phyloP scores from a whole-genome alignment of 1,140 invertebrate genomes.

The Listronotus oregonensis region DNA sequence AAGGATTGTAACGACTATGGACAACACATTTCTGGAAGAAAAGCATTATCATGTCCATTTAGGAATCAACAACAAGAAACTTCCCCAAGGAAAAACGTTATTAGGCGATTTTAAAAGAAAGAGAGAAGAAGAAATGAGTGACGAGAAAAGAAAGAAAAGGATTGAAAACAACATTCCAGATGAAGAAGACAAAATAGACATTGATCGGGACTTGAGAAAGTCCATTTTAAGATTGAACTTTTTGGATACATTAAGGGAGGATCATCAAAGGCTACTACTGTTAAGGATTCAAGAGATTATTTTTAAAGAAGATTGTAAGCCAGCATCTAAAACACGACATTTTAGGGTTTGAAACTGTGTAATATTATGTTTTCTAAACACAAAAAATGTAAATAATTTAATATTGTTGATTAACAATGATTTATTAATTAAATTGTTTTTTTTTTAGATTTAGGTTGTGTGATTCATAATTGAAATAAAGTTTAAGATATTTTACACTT shows the following conservation, averaged over 20 bases:
- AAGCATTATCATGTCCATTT: conserved; percentile 10
- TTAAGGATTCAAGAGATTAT: too few relatives aligned
- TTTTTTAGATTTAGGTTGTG: too few relatives aligned
- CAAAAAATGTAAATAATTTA: too few relatives aligned
- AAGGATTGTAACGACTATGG: not conserved
- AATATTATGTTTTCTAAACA: too few relatives aligned
- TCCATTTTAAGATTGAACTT: not conserved
- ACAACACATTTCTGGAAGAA: not conserved
- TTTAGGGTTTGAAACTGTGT: too few relatives aligned
- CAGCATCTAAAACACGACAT: too few relatives aligned
- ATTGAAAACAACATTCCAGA: not conserved
- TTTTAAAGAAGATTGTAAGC: too few relatives aligned
- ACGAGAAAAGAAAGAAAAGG: not conserved
- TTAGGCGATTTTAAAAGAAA: conserved; percentile 4
- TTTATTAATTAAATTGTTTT: too few relatives aligned
- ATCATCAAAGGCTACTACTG: not conserved
- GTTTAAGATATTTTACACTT: too few relatives aligned
- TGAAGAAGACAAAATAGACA: not conserved
- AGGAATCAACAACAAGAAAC: not conserved
- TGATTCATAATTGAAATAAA: too few relatives aligned
- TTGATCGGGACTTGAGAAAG: not conserved
- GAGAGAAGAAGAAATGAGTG: not conserved
- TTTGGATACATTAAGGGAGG: not conserved
- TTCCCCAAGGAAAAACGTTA: not conserved
- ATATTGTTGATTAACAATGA: too few relatives aligned